These are phyloP conservation scores for Agriopis aurantiaria DNA, from an alignment of 2,888 invertebrate genomes.

Conservation along the genomic window DNA sequence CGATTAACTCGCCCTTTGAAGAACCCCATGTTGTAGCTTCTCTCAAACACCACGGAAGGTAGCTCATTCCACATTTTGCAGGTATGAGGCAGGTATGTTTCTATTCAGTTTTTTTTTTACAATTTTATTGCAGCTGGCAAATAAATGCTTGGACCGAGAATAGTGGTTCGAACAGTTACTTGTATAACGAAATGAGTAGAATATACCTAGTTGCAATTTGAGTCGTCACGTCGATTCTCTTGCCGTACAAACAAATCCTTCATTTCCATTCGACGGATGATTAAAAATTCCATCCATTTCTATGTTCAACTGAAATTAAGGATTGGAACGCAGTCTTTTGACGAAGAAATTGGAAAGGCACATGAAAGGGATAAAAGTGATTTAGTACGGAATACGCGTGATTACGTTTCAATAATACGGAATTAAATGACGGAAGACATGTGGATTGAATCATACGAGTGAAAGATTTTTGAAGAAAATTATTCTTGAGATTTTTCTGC, in stretches of 20 bases:
- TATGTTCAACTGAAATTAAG: slow-evolving; percentile 24
- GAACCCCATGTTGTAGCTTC: too few species aligned
- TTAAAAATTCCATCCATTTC: slow-evolving; percentile 36
- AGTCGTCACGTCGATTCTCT: background rate
- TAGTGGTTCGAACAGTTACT: too few species aligned
- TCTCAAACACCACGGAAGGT: too few species aligned
- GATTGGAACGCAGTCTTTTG: slow-evolving; percentile 31
- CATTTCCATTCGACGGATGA: slow-evolving; percentile 26
- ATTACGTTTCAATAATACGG: slow-evolving; percentile 30
- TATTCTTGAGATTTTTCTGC: slow-evolving; percentile 5
- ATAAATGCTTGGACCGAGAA: too few species aligned
- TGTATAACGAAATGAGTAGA: too few species aligned
- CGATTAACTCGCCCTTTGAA: too few species aligned
- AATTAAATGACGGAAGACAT: slow-evolving; percentile 17
- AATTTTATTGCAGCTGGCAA: too few species aligned
- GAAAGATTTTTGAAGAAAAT: background rate
- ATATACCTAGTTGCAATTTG: background rate
- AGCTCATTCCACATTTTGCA: too few species aligned
- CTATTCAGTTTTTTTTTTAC: too few species aligned
- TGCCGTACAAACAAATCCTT: slow-evolving; percentile 12
- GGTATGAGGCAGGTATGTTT: too few species aligned
- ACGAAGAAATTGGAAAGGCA: slow-evolving; percentile 17
- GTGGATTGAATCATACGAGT: slow-evolving; percentile 15
- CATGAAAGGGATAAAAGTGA: slow-evolving; percentile 23
- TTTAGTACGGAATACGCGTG: slow-evolving; percentile 29